Base-by-base conservation (phyloP, 2,797 vertebrate species). In the Astyanax mexicanus region DNA sequence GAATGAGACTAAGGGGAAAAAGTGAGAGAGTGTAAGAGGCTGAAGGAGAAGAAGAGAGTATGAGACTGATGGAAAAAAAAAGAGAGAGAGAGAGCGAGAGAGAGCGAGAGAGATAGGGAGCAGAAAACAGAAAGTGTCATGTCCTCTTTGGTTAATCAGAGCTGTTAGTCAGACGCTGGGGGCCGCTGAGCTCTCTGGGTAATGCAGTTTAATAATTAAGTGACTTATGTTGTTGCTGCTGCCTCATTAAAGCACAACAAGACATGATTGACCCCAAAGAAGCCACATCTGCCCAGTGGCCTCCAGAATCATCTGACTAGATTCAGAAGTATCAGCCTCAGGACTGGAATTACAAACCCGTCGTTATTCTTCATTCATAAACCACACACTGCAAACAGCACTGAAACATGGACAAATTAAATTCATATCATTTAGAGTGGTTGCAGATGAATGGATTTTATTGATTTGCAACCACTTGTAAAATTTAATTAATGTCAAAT, bases 121-220 rank as follows among this genome's bases (percentile, higher is more conserved):
- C n/a, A 61, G 15, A 19, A 69, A 47, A 79, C 72, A 67, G 68
- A 77, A 69, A 74, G 72, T 65, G 71, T 57, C 69, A 57, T 71
- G 76, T 78, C 70, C 54, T 81, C 37, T 80, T 44, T 37, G 65
- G 44, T 67, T 74, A 80, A 74, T 81, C 75, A 68, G 29, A 70
- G 40, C 40, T 72, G 37, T 81, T 51, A 70, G 60, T 72, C 54
- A 52, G 57, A 78, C 77, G 68, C 54, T 77, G 58, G n/a, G 25
- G 58, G 65, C 35, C 60, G 51, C 11, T 35, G 73, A 66, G 64
- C 47, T 45, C 42, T 72, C 42, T 38, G 1, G 49, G 49, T 52
- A 49, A 74, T 77, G 54, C 57, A 27, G 60, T 71, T 75, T 55
- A 78, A 86, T 82, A 80, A 79, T 77, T 60, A 9, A 81, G 32